Evolutionary conservation across 2,888 invertebrate genomes (phyloP), one percentile per base, ranked within the genome.

Genomic region (Tortricodes alternella): DNA sequence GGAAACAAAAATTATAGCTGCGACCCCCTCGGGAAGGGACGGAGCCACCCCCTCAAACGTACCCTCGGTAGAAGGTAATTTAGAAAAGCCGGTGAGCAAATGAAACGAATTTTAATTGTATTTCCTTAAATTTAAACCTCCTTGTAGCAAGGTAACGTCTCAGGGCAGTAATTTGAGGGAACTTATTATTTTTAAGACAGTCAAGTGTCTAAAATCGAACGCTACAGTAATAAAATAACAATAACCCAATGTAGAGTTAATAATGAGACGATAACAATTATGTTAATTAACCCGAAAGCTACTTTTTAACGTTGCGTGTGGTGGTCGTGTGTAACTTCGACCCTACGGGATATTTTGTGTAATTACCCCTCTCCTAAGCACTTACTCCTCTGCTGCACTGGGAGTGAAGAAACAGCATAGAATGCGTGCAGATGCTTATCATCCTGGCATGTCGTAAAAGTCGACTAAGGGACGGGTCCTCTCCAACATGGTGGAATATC

Each of bases 1-100:
- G 65, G 68, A 67, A 70, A 70, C 71, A 73, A 74, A 78, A 76
- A 78, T 74, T 71, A 74, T 71, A 58, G 71, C 68, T 61, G 62
- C 63, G 61, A 60, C 64, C 61, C 65, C 66, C 61, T 38, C 60
- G 27, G 29, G 29, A 58, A 37, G 46, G 58, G 19, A 53, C 67
- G 59, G 59, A 24, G 21, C 62, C 59, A 46, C 58, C 59, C 64
- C 44, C 62, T 53, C 64, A 53, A 50, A 52, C 64, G 49, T 53
- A 51, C 62, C 67, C 63, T 59, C 53, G 46, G 50, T 50, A 60
- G 64, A 65, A 64, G 67, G 69, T 71, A 70, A 72, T 74, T 74
- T 70, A 63, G 59, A 66, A 69, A 70, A 73, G 66, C 68, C 68
- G 58, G 60, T 62, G 64, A 60, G 67, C 65, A 67, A 70, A 73